These are phyloP conservation scores for Rattus norvegicus DNA, from an alignment of 2,113 vertebrate species.

Conservation along the genomic window DNA sequence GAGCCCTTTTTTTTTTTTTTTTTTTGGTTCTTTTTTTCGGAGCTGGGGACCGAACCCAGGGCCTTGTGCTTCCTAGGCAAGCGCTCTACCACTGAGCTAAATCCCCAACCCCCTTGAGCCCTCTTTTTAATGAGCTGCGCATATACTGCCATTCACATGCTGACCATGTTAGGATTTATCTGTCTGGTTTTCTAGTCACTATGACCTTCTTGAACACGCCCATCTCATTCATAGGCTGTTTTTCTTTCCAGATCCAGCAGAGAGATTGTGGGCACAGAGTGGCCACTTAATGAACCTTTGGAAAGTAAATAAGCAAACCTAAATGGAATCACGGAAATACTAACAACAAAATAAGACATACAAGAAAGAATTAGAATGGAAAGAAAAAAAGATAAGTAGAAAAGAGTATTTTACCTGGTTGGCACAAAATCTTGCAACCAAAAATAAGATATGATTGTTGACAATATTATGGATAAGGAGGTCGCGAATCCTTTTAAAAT, in stretches of 20 bases:
- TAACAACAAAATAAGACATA: conserved; percentile 31
- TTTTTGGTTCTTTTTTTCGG: too few species aligned
- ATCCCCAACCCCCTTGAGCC: too few species aligned
- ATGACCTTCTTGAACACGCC: neutral
- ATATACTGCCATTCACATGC: neutral
- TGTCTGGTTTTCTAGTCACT: neutral
- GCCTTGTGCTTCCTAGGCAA: too few species aligned
- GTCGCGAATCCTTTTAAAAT: conserved; percentile 99
- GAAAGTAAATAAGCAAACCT: conserved; percentile 38
- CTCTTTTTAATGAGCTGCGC: neutral
- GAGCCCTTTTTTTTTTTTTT: neutral
- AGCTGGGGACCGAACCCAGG: too few species aligned
- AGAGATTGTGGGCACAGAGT: neutral
- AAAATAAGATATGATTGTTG: conserved; percentile 98
- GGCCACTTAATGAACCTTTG: conserved; percentile 14
- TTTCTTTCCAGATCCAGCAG: conserved; percentile 15
- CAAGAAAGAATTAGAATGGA: neutral
- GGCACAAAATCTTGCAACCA: conserved; percentile 97
- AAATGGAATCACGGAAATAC: conserved; percentile 38
- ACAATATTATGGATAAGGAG: conserved; percentile 98
- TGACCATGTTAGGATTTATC: neutral
- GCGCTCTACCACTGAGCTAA: too few species aligned
- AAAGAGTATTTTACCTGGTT: conserved; percentile 88
- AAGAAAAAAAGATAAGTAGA: neutral
- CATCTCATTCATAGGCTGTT: neutral